Conservation (phyloP, 2,888 invertebrate genomes). For the Dione vanillae region DNA sequence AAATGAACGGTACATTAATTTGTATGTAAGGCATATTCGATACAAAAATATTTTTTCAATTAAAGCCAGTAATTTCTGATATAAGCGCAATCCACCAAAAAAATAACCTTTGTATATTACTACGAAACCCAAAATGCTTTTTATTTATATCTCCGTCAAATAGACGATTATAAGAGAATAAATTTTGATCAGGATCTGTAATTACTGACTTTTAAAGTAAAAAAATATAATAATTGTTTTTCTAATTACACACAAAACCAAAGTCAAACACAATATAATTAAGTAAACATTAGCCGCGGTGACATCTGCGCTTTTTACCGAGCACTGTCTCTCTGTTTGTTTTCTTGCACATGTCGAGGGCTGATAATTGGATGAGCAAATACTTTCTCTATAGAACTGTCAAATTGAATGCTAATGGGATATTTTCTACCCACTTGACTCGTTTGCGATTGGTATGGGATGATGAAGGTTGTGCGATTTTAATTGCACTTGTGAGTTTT, state of each 20-base stretch:
- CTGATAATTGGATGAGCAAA: slow-evolving; percentile 54
- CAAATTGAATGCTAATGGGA: slow-evolving; percentile 47
- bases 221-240: too few relatives aligned
- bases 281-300: slow-evolving; percentile 43
- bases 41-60: too few relatives aligned
- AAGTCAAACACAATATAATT: slow-evolving; percentile 39
- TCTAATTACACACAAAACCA: slow-evolving; percentile 15
- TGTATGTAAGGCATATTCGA: too few relatives aligned
- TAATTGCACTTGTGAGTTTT: neutral
- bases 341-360: slow-evolving; percentile 58
- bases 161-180: too few relatives aligned
- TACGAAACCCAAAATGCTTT: too few relatives aligned
- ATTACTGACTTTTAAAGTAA: too few relatives aligned
- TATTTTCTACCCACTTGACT: slow-evolving; percentile 30
- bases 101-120: too few relatives aligned
- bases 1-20: too few relatives aligned
- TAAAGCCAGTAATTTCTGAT: too few relatives aligned
- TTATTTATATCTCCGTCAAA: too few relatives aligned
- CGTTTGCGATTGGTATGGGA: slow-evolving; percentile 5
- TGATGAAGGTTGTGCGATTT: neutral
- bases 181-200: too few relatives aligned
- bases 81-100: too few relatives aligned
- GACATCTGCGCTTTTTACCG: slow-evolving; percentile 58
- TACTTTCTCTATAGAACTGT: slow-evolving; percentile 57
- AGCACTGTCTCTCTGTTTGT: slow-evolving; percentile 57